A percentile compares a stretch with the other conserved stretches of the same genome.
phyloP scores from a whole-genome alignment of 2,888 invertebrate genomes.

The Aleiodes leptofemur region DNA sequence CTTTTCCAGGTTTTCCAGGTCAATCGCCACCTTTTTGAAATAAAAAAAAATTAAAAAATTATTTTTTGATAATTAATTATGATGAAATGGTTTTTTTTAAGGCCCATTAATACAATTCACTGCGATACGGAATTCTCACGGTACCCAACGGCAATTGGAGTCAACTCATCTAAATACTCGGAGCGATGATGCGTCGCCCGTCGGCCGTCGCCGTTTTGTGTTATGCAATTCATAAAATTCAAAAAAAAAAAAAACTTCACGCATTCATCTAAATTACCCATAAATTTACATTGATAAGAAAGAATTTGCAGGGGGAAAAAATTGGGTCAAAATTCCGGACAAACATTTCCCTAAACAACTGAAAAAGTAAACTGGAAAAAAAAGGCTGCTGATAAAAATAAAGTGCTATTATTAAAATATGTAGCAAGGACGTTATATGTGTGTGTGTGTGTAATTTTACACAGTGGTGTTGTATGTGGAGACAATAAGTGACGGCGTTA shows the following conservation, averaged over 20 bases:
- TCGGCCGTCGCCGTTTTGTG: conserved; percentile 60
- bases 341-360: neutral
- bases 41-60: neutral
- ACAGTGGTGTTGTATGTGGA: neutral
- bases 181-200: conserved; percentile 57
- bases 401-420: conserved; percentile 8
- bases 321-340: too few species aligned
- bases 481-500: conserved; percentile 61
- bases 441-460: neutral
- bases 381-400: conserved; percentile 2
- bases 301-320: too few species aligned
- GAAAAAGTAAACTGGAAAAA: neutral
- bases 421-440: neutral
- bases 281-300: too few species aligned
- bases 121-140: conserved; percentile 71
- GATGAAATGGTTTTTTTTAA: neutral
- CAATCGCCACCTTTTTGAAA: too few species aligned
- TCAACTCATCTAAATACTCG: conserved; percentile 74
- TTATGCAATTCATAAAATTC: conserved; percentile 19
- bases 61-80: neutral
- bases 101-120: conserved; percentile 16
- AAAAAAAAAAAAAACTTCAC: neutral
- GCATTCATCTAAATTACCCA: too few species aligned
- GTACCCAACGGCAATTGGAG: conserved; percentile 72
- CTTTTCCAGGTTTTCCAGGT: too few species aligned